These are phyloP conservation scores for Ailuropoda melanoleuca DNA, from an alignment of 2,113 vertebrate genomes.

Conservation along the genomic window DNA sequence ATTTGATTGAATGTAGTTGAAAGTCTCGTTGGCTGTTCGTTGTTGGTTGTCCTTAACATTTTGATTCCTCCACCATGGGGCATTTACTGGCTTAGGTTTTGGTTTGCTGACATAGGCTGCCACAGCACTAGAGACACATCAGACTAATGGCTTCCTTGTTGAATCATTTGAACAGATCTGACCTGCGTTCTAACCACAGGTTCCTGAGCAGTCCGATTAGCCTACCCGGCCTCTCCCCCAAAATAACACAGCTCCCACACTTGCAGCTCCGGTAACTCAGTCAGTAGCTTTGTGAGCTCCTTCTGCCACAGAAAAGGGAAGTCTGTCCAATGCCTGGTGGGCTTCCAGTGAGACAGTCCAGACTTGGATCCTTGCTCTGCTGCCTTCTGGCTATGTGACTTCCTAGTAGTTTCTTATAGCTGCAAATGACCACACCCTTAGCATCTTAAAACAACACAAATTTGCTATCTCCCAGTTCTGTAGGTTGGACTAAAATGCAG, in stretches of 20 bases:
- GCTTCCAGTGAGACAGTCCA: not conserved
- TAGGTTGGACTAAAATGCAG: not conserved
- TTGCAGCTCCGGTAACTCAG: not conserved
- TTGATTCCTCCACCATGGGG: not conserved
- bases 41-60: not conserved
- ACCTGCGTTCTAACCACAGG: not conserved
- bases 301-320: not conserved
- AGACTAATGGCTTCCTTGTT: not conserved
- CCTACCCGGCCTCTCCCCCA: not conserved
- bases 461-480: not conserved
- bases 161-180: not conserved
- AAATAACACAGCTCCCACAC: not conserved
- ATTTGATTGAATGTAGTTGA: not conserved
- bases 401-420: not conserved
- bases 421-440: not conserved
- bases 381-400: not conserved
- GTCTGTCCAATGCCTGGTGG: too few species aligned
- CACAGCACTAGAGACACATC: not conserved
- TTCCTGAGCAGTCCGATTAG: not conserved
- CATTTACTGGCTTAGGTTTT: not conserved
- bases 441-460: not conserved
- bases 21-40: not conserved
- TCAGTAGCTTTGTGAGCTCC: not conserved
- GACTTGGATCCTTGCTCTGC: not conserved
- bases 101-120: not conserved